Evolutionary conservation across 2,888 invertebrate species (phyloP).

Genomic region (Agrotis puta): DNA sequence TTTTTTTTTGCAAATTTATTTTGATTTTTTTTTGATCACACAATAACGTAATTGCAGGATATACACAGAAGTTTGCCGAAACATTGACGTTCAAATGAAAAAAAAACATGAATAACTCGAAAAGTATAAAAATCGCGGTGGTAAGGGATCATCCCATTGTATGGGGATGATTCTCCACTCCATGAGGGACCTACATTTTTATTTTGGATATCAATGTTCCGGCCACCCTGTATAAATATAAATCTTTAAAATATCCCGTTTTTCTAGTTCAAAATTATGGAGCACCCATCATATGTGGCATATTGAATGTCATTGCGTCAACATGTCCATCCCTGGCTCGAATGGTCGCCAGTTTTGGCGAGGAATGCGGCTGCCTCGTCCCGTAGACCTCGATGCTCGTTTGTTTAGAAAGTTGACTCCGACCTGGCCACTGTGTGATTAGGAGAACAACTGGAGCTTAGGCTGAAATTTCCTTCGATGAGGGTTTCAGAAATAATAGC

Average conservation of each 20-base stretch:
- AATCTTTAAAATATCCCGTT: background rate
- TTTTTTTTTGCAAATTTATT: background rate
- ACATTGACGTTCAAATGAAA: no score
- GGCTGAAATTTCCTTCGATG: no score
- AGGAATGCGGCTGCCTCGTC: slow-evolving; percentile 74
- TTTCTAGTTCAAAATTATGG: slow-evolving; percentile 44
- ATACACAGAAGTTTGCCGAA: no score
- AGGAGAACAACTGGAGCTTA: slow-evolving; percentile 56
- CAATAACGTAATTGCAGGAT: background rate
- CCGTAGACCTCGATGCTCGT: slow-evolving; percentile 43
- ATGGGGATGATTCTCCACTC: no score
- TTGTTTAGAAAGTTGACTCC: slow-evolving; percentile 68
- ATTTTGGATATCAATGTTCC: no score
- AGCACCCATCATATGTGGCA: slow-evolving; percentile 63
- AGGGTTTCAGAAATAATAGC: no score
- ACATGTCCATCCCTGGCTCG: slow-evolving; percentile 73
- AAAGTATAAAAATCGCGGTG: no score
- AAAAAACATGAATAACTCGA: no score
- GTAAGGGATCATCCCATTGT: no score
- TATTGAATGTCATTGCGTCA: slow-evolving; percentile 84
- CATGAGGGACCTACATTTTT: background rate
- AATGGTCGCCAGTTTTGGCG: slow-evolving; percentile 76
- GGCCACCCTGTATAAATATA: no score
- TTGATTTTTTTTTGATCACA: background rate
- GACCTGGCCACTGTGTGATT: slow-evolving; percentile 30